Conservation (phyloP, 30 jellyfish, hydroid and myxozoan species). For the Hydra vulgaris region DNA sequence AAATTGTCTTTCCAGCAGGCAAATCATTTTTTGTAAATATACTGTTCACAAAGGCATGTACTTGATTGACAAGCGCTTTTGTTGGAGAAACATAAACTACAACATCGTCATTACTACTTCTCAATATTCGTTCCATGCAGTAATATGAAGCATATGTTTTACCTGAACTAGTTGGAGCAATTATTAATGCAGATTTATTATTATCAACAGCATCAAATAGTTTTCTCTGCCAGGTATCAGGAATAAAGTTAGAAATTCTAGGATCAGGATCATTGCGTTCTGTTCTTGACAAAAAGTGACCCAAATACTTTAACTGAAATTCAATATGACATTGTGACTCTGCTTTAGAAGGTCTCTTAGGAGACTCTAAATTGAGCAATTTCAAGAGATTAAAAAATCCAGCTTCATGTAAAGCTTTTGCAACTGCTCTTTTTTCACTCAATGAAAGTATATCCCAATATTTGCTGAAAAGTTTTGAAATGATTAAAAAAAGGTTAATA, state of each 20-base stretch:
- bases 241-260: slow-evolving; percentile 9
- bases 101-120: slow-evolving; percentile 21
- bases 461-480: background rate
- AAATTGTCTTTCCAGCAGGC: slow-evolving; percentile 26
- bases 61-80: slow-evolving; percentile 37
- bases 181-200: slow-evolving; percentile 29
- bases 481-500: background rate
- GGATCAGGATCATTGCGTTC: slow-evolving; percentile 28
- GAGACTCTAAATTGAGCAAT: background rate
- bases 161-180: slow-evolving; percentile 38
- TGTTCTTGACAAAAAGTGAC: slow-evolving; percentile 6
- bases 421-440: background rate
- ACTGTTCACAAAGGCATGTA: slow-evolving; percentile 3
- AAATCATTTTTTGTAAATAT: slow-evolving; percentile 4
- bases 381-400: background rate
- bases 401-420: background rate
- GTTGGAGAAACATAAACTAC: slow-evolving; percentile 40
- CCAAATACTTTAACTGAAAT: slow-evolving; percentile 21
- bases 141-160: slow-evolving; percentile 33
- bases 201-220: slow-evolving; percentile 27
- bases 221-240: slow-evolving; percentile 32
- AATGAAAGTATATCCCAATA: background rate
- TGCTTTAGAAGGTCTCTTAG: background rate
- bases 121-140: slow-evolving; percentile 24
- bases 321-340: background rate